These are phyloP conservation scores for Ischnus inquisitorius DNA, from an alignment of 2,888 invertebrate genomes.

Conservation along the genomic window DNA sequence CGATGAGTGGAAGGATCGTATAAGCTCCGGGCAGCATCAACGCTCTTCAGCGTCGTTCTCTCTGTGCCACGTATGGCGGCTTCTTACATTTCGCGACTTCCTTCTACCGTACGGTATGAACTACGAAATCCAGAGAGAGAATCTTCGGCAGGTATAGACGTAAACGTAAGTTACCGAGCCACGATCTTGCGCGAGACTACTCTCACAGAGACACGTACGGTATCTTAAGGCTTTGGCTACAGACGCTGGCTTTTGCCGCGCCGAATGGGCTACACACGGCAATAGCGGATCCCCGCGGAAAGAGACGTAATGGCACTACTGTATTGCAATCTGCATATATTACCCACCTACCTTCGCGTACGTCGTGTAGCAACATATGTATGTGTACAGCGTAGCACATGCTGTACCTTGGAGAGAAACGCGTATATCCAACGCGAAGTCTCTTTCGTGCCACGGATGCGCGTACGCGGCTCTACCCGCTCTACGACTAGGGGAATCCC, in stretches of 20 bases:
- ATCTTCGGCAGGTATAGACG: conserved; percentile 32
- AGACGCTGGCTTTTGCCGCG: conserved; percentile 37
- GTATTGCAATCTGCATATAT: conserved; percentile 83
- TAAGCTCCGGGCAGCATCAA: conserved; percentile 16
- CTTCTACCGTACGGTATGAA: conserved; percentile 12
- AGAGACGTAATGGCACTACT: conserved; percentile 78
- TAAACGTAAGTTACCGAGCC: conserved; percentile 34
- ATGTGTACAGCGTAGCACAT: conserved; percentile 23
- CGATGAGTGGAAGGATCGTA: conserved; percentile 38
- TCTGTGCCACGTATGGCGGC: conserved; percentile 24
- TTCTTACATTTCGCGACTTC: conserved; percentile 34
- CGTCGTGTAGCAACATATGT: conserved; percentile 37
- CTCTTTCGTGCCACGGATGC: background rate
- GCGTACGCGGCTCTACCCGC: background rate
- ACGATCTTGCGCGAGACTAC: conserved; percentile 24
- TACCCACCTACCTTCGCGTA: conserved; percentile 66
- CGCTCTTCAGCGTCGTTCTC: conserved; percentile 16
- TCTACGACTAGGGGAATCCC: conserved; percentile 21
- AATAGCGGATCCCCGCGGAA: conserved; percentile 41
- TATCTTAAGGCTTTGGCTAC: conserved; percentile 20
- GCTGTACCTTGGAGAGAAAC: background rate
- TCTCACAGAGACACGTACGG: conserved; percentile 46
- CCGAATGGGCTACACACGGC: background rate
- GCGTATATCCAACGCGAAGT: conserved; percentile 7
- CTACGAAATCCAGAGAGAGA: conserved; percentile 24